Base-by-base conservation (phyloP, 2,888 invertebrate species). In the Pyrocoelia pectoralis region DNA sequence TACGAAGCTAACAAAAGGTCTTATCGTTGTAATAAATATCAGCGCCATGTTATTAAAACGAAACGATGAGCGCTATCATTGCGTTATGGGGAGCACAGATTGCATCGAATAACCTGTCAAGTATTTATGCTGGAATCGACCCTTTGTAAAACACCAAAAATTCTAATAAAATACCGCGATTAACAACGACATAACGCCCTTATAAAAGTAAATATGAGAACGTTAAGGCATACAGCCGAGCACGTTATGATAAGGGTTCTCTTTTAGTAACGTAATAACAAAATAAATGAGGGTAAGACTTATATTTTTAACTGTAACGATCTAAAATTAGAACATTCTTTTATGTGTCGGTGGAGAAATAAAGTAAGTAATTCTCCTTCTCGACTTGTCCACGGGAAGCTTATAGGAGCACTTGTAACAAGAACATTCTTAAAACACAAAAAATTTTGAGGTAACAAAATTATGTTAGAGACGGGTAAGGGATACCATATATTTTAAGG, bases 21-120 rank as follows among this genome's bases (percentile, higher is more conserved):
- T 69, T 69, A 69, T 69, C 69, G 61, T 59, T 49, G 59, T 60
- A 67, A 69, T 69, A 69, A 69, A 69, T 69, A 69, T 69, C 69
- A 64, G 60, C 61, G 66, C 61, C 67, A 63, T 59, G 67, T 67
- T 69, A 69, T 68, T 69, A 69, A 69, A 24, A 66, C 62, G 61
- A 61, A 62, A 66, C 66, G 66, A 66, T 66, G 66, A 66, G 54
- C 61, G 61, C 67, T 61, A 67, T 62, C 59, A 62, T 48, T 62
- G 53, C 52, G 66, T 62, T 56, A 66, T 66, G 61, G 57, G 65
- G 61, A 61, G 65, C 67, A 56, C 61, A 67, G 65, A 67, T 67
- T 67, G 65, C 56, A 60, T 61, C 61, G 59, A 67, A 67, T 67
- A 67, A 67, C 67, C 67, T 67, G 67, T 67, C 67, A 65, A 67